Percentiles rank a stretch among this genome's conserved stretches.
These are phyloP conservation scores for Trichogramma dendrolimi DNA, from an alignment of 2,888 invertebrate species.

Conservation along the genomic window DNA sequence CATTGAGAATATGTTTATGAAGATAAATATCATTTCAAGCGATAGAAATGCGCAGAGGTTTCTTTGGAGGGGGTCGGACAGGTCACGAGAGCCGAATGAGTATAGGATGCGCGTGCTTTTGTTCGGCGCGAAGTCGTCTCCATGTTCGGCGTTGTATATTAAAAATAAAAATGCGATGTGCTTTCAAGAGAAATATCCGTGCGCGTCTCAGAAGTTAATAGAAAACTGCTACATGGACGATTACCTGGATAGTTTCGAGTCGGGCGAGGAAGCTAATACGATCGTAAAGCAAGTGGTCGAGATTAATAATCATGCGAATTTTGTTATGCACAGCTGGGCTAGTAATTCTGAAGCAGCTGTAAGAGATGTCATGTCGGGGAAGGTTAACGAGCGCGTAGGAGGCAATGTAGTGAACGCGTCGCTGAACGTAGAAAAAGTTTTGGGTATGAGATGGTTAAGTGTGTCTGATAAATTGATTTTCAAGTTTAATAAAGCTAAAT, in stretches of 20 bases:
- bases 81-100: neutral
- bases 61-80: conserved; percentile 21
- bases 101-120: conserved; percentile 31
- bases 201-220: conserved; percentile 32
- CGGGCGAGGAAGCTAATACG: conserved; percentile 22
- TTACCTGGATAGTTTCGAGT: conserved; percentile 16
- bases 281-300: conserved; percentile 21
- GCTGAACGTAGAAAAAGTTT: neutral
- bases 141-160: conserved; percentile 34
- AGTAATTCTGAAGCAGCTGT: conserved; percentile 9
- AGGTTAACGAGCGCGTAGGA: neutral
- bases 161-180: conserved; percentile 32
- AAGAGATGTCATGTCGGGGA: neutral
- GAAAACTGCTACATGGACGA: conserved; percentile 34
- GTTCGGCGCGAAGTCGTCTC: conserved; percentile 33
- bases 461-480: neutral
- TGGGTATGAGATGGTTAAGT: neutral
- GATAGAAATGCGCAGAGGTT: conserved; percentile 34
- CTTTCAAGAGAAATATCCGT: conserved; percentile 23
- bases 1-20: conserved; percentile 40
- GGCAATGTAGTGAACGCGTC: neutral
- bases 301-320: conserved; percentile 22
- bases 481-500: neutral
- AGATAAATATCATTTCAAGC: conserved; percentile 31
- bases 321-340: conserved; percentile 25